Percentiles rank a stretch among this genome's conserved stretches.
These are phyloP conservation scores for Chydorus sphaericus DNA, from an alignment of 2,888 invertebrate genomes.

Conservation along the genomic window DNA sequence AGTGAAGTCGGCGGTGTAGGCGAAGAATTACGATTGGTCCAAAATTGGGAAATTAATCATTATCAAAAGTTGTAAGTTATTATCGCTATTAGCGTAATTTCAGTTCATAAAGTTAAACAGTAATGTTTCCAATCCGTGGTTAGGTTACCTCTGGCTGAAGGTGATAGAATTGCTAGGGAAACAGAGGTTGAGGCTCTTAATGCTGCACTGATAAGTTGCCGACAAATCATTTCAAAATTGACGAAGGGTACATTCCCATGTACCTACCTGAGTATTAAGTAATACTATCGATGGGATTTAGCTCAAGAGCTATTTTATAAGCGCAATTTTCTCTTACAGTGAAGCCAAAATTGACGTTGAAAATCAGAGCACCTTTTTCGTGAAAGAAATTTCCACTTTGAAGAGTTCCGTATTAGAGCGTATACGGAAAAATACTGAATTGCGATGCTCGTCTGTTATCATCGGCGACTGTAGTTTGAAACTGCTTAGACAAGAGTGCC, in stretches of 20 bases:
- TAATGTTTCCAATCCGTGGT: not conserved
- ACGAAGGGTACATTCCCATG: not conserved
- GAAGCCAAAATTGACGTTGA: no score
- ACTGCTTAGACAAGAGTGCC: not conserved
- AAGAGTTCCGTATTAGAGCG: not conserved
- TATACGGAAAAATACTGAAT: not conserved
- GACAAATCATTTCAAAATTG: not conserved
- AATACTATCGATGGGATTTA: no score
- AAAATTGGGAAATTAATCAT: not conserved
- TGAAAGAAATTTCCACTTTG: not conserved
- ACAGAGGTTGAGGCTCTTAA: not conserved
- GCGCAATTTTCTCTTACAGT: no score
- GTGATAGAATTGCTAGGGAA: not conserved
- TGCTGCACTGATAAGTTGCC: not conserved
- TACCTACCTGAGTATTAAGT: no score
- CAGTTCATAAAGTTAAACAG: not conserved
- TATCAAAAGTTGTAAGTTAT: not conserved
- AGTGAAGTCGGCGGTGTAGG: not conserved
- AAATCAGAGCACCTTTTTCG: not conserved
- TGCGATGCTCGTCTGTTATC: not conserved
- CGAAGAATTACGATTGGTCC: not conserved
- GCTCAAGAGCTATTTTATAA: no score
- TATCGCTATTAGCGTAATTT: not conserved
- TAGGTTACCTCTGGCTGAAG: not conserved
- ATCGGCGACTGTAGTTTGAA: not conserved